Evolutionary conservation across 2,797 vertebrate species (phyloP), one percentile per base, ranked within the genome.

Genomic region (Menidia menidia): DNA sequence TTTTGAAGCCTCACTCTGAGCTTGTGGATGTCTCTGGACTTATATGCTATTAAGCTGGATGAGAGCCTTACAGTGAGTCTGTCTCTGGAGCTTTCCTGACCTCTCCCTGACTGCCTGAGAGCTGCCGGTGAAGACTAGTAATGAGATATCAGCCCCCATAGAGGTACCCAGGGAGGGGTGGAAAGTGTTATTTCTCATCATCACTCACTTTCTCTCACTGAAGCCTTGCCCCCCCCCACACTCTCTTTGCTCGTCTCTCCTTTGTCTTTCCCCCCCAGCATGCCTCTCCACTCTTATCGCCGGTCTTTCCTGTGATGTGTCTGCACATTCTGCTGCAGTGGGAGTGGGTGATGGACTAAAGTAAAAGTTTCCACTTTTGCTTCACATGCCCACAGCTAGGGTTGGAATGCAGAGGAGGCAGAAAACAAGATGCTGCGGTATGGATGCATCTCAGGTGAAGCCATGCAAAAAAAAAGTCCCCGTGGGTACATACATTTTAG

Each of bases 101-200:
- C 88, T 84, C 85, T 61, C 51, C n/a, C 84, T 83, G 87, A 88
- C 89, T 83, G 80, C 79, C 68, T 68, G 67, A 70, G 68, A 80
- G 77, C 82, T 15, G 51, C 66, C 63, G 77, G 77, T 79, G 61
- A 68, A 70, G 82, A 84, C 87, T 82, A 15, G 60, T 84, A 86
- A 90, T 88, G 88, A 88, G 84, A 83, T 64, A 81, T 87, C 73
- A 80, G 81, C 58, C 72, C 74, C 79, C 82, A 88, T 76, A 72
- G 83, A 9, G 43, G 54, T 48, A 74, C 69, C 76, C 56, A 55
- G 63, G 76, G 81, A 78, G 69, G 35, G 43, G 31, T 16, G 44
- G 63, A 64, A 52, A 76, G 60, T 42, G 41, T 60, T 78, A 47
- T 71, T 83, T 68, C 78, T 68, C 78, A 68, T 80, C 55, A 41